phyloP scores from a whole-genome alignment of 2,797 vertebrate genomes.

The Hypotaenidia philippensis region DNA sequence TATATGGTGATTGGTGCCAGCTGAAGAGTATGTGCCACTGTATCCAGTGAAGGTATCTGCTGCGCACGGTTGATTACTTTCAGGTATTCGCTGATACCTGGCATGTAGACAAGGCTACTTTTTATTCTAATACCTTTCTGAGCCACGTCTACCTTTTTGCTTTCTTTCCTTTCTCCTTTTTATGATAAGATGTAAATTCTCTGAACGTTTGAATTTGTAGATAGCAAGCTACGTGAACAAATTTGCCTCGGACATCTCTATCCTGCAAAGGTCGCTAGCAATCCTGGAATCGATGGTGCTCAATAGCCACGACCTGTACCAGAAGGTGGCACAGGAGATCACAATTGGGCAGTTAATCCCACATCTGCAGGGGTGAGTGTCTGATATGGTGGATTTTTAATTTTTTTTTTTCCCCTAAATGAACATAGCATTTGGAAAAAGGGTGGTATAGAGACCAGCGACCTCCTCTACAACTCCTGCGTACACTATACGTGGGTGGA shows the following conservation, averaged over 20 bases:
- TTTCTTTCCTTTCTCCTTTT: not conserved
- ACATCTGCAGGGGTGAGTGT: slow-evolving; percentile 92
- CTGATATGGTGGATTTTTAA: fast-evolving
- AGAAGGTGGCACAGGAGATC: slow-evolving; percentile 99
- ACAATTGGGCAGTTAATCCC: slow-evolving; percentile 97
- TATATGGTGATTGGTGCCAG: not conserved
- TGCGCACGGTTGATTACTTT: not conserved
- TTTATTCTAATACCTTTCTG: not conserved
- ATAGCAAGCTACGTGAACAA: slow-evolving; percentile 97
- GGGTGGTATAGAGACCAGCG: not conserved
- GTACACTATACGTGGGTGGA: not conserved
- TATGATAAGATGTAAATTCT: not conserved
- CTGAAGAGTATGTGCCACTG: not conserved
- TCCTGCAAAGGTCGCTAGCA: slow-evolving; percentile 94
- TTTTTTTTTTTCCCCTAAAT: fast-evolving
- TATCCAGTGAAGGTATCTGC: not conserved
- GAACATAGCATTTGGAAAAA: not conserved
- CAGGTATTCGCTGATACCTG: not conserved
- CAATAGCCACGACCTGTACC: slow-evolving; percentile 97
- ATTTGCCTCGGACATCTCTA: slow-evolving; percentile 91
- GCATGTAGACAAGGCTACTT: not conserved
- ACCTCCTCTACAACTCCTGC: not conserved
- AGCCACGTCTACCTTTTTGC: fast-evolving
- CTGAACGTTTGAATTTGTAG: slow-evolving; percentile 74
- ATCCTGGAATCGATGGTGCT: slow-evolving; percentile 99